Evolutionary conservation across 2,888 invertebrate genomes (phyloP), one percentile per base, ranked within the genome.

Genomic region (Gnatocerus cornutus): DNA sequence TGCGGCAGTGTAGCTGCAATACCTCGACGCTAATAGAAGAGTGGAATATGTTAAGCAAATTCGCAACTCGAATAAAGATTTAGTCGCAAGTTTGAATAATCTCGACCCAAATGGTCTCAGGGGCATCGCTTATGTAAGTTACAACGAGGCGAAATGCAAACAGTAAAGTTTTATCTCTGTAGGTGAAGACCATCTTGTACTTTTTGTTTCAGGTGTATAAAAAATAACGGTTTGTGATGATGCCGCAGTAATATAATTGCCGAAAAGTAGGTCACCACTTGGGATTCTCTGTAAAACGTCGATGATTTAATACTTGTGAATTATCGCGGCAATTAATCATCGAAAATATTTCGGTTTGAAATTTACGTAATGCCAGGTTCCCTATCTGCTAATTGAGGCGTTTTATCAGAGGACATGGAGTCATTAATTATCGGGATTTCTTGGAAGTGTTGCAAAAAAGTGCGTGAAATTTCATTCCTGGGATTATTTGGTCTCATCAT

Each of bases 41-140:
- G 56, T 14, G 9, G 39, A 55, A 55, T 37, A 27, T 16, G 43
- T 5, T 16, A 43, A 58, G 43, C n/a, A 58, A 43, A 58, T 58
- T 58, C 56, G 43, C 43, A 43, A 43, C 56, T 58, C 56, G 56
- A 58, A 58, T 58, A 58, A 58, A 58, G 56, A 58, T 58, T 58
- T 43, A 43, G 56, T 8, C 56, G 5, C 43, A 9, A 43, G 43
- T 14, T 58, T 58, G 56, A 58, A 13, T 43, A 58, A 58, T 58
- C 56, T 58, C 29, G 27, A 39, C 7, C 56, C 43, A 58, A 58
- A 58, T 10, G 56, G 56, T 58, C 56, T 43, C 56, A 43, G 43
- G 43, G 43, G 43, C 56, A 43, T 43, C 43, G 12, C 56, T 29
- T 21, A 27, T 29, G 43, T 56, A 41, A 56, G 41, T 43, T 13